Percentiles rank a stretch among this genome's conserved stretches.
phyloP scores from a whole-genome alignment of 2,888 invertebrate species.

The Digitonthophagus gazella region DNA sequence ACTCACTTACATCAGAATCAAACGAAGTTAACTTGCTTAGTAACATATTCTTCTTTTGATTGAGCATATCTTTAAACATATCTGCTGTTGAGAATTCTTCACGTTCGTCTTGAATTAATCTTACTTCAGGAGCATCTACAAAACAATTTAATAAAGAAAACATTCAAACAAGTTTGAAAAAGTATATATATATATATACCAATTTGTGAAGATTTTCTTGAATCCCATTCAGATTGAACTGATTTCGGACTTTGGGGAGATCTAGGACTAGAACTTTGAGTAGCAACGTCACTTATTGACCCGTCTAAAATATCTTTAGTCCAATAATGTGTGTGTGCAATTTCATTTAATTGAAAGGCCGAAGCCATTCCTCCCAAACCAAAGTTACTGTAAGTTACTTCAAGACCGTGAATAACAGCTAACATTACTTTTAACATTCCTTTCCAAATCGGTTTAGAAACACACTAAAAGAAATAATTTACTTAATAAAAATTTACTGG shows the following conservation, averaged over 20 bases:
- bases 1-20: slow-evolving; percentile 81
- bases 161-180: slow-evolving; percentile 16
- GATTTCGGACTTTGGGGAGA: slow-evolving; percentile 63
- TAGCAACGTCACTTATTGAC: slow-evolving; percentile 50
- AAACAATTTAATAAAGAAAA: slow-evolving; percentile 12
- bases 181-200: slow-evolving; percentile 46
- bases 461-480: slow-evolving; percentile 62
- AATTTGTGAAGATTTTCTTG: slow-evolving; percentile 68
- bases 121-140: slow-evolving; percentile 61
- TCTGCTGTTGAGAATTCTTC: slow-evolving; percentile 80
- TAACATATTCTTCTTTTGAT: slow-evolving; percentile 85
- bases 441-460: slow-evolving; percentile 90
- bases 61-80: slow-evolving; percentile 91
- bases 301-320: slow-evolving; percentile 74
- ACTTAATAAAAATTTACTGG: slow-evolving; percentile 16
- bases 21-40: slow-evolving; percentile 85
- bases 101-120: slow-evolving; percentile 59
- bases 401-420: slow-evolving; percentile 86
- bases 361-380: slow-evolving; percentile 97
- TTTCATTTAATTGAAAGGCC: slow-evolving; percentile 94
- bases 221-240: slow-evolving; percentile 58
- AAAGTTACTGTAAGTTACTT: slow-evolving; percentile 88
- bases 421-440: slow-evolving; percentile 92
- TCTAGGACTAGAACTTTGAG: slow-evolving; percentile 61
- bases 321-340: slow-evolving; percentile 99